These are phyloP conservation scores for Smittia aterrima DNA, from an alignment of 2,888 invertebrate genomes.

Conservation along the genomic window DNA sequence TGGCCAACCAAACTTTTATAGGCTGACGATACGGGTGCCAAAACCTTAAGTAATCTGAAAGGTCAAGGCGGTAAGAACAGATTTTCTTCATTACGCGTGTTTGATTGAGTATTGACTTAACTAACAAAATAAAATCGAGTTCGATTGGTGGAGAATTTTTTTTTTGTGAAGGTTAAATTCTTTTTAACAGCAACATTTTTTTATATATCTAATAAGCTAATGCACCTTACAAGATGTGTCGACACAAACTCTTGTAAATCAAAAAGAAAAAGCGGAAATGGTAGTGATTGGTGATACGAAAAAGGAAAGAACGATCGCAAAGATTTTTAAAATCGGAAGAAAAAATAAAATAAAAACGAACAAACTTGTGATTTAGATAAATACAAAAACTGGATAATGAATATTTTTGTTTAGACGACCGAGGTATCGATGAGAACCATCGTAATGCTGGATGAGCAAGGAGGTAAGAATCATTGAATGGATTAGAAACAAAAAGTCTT, in stretches of 20 bases:
- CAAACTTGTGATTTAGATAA: not conserved
- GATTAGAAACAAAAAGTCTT: slow-evolving; percentile 43
- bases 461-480: slow-evolving; percentile 75
- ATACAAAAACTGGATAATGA: slow-evolving; percentile 15
- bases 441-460: slow-evolving; percentile 99
- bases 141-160: not conserved
- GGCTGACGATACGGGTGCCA: slow-evolving; percentile 90
- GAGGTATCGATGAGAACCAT: slow-evolving; percentile 99
- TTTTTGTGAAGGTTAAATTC: not conserved
- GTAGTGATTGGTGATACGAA: slow-evolving; percentile 24
- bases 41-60: slow-evolving; percentile 84
- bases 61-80: slow-evolving; percentile 89
- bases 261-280: not conserved
- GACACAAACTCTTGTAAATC: too few species aligned
- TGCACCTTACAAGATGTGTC: too few species aligned
- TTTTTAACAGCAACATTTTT: slow-evolving; percentile 33
- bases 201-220: not conserved
- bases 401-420: slow-evolving; percentile 88
- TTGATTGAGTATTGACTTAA: too few species aligned
- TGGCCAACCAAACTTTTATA: slow-evolving; percentile 54
- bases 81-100: not conserved
- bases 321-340: not conserved
- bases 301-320: too few species aligned
- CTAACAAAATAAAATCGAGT: not conserved
- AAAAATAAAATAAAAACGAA: not conserved